Evolutionary conservation across 2,888 invertebrate genomes (phyloP).

Genomic region (Noctua janthe): DNA sequence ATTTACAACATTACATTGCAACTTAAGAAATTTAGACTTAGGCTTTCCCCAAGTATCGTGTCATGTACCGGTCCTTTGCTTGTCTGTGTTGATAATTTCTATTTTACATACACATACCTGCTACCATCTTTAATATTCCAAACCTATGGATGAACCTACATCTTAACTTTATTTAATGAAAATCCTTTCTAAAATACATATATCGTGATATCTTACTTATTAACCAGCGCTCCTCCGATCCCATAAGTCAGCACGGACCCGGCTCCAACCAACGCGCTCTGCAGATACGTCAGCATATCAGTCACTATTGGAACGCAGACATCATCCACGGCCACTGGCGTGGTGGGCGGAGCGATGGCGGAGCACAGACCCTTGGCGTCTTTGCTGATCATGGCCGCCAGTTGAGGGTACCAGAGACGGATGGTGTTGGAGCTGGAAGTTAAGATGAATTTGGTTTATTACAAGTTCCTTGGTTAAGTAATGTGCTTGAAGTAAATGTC

Average conservation of each 20-base stretch:
- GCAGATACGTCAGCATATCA: conserved; percentile 92
- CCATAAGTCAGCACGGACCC: conserved; percentile 92
- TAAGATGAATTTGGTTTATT: background rate
- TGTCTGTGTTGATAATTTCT: background rate
- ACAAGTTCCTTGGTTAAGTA: background rate
- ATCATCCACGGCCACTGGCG: conserved; percentile 59
- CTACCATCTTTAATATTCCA: background rate
- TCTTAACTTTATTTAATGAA: background rate
- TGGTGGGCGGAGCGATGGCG: conserved; percentile 78
- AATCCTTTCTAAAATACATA: background rate
- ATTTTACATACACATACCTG: background rate
- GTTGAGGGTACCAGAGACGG: conserved; percentile 96
- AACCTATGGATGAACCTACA: background rate
- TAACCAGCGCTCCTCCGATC: conserved; percentile 87
- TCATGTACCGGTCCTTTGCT: background rate
- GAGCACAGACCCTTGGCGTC: conserved; percentile 80
- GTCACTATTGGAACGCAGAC: conserved; percentile 84
- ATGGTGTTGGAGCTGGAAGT: conserved; percentile 93
- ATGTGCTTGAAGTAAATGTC: background rate
- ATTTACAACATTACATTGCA: background rate
- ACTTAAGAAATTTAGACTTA: background rate
- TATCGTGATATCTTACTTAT: conserved; percentile 72
- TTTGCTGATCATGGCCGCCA: conserved; percentile 93
- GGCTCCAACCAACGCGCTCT: conserved; percentile 92
- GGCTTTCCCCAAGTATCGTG: background rate